Percentiles rank a stretch among this genome's conserved stretches.
These are phyloP conservation scores for Bombus huntii DNA, from an alignment of 1,140 invertebrate genomes.

Conservation along the genomic window DNA sequence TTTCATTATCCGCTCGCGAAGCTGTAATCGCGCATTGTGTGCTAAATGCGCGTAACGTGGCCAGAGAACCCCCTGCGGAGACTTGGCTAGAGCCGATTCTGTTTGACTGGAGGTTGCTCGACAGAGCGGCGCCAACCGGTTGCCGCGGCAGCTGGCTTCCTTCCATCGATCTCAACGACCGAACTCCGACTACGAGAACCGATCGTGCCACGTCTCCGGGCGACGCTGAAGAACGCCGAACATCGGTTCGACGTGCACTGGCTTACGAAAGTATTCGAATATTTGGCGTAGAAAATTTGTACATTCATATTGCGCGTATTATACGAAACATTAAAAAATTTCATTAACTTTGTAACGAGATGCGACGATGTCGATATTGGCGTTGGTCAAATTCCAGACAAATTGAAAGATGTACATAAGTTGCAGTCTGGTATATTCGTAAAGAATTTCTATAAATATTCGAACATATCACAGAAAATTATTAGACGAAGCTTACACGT, in stretches of 20 bases:
- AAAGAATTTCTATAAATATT: too few species aligned
- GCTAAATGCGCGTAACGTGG: slow-evolving; percentile 57
- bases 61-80: slow-evolving; percentile 45
- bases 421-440: too few species aligned
- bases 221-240: slow-evolving; percentile 16
- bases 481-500: too few species aligned
- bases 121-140: slow-evolving; percentile 47
- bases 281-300: too few species aligned
- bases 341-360: too few species aligned
- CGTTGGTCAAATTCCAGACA: too few species aligned
- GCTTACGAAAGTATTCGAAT: too few species aligned
- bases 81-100: slow-evolving; percentile 26
- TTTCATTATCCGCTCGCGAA: slow-evolving; percentile 65
- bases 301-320: too few species aligned
- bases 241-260: not conserved
- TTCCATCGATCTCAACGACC: slow-evolving; percentile 39
- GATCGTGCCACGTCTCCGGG: slow-evolving; percentile 26
- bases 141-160: slow-evolving; percentile 34
- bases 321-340: too few species aligned
- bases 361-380: too few species aligned
- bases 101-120: slow-evolving; percentile 12
- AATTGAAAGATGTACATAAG: too few species aligned
- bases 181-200: not conserved
- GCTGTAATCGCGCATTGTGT: slow-evolving; percentile 63
- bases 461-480: too few species aligned